Base-by-base conservation (phyloP, 2,888 invertebrate species). In the Cheilosia grossa region DNA sequence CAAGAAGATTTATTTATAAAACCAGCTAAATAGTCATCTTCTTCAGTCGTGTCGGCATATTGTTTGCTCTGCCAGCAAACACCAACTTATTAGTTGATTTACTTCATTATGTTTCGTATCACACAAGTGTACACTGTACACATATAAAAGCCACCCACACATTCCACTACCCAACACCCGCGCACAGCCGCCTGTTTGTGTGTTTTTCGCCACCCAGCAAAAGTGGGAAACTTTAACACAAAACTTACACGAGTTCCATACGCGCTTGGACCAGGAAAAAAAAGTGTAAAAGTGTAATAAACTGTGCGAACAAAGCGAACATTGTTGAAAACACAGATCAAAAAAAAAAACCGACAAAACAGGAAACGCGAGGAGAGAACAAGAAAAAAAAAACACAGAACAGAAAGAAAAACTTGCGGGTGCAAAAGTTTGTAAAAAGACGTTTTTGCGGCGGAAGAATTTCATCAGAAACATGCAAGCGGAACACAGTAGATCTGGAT, bases 361-460 rank as follows among this genome's bases (percentile, higher is more conserved):
- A 47, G 63, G 47, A 63, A 30, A 63, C 10, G 17, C 30, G 47
- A 44, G 24, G 2, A 67, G 59, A 69, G 33, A 47, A 67, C 72
- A 54, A 66, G 42, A 49, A 40, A 63, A 30, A 63, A 74, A 58
- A 73, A 54, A 79, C 33, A 42, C 6, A 9, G 2, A 24, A 70
- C 27, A 5, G 19, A 56, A 42, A 42, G 56, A 53, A 63, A 82
- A 75, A 67, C 70, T 80, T 75, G 85, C 49, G 80, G 80, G 80
- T 66, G 75, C 66, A 80, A 83, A 85, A 85, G 75, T 85, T 85
- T 61, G 17, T 44, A 80, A 80, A 80, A 85, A 85, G 80, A 85
- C 80, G 80, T 75, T 85, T 85, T 85, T 80, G 85, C 59, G 80
- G 85, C 80, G 85, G 85, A 85, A 85, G 75, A 85, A 85, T 85